These are phyloP conservation scores for Torymus tubicola DNA, from an alignment of 2,888 invertebrate species.

Conservation along the genomic window DNA sequence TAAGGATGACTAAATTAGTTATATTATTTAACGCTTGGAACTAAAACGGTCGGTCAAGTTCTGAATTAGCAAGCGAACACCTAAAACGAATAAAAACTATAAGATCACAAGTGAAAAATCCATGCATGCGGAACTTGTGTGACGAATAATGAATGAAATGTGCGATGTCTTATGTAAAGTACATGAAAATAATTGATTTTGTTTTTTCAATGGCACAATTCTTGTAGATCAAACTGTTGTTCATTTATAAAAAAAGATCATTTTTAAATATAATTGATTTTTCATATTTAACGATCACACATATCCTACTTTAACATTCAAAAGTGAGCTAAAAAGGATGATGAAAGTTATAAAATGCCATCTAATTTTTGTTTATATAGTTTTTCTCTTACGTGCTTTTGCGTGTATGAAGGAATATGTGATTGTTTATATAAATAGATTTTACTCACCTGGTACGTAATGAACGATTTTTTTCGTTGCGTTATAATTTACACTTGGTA, in stretches of 20 bases:
- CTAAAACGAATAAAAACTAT: conserved; percentile 1
- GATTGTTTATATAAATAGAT: background rate
- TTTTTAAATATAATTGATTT: no score
- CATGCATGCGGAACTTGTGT: conserved; percentile 26
- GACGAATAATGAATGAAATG: conserved; percentile 18
- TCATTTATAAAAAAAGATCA: no score
- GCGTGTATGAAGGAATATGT: background rate
- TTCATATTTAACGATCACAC: no score
- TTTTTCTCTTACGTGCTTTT: no score
- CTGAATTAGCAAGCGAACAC: conserved; percentile 23
- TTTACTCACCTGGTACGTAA: conserved; percentile 70
- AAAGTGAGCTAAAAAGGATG: no score
- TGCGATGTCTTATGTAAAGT: no score
- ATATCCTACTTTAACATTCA: no score
- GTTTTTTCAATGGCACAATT: no score
- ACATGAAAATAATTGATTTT: no score
- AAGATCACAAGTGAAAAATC: background rate
- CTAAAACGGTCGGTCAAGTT: background rate
- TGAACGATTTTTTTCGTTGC: conserved; percentile 69
- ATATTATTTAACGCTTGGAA: conserved; percentile 2
- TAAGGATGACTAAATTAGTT: conserved; percentile 14
- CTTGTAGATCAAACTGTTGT: no score
- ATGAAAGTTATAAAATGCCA: no score
- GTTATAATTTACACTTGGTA: conserved; percentile 70
- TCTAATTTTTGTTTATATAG: no score